These are phyloP conservation scores for Malurus alboscapulatus DNA, from an alignment of 2,113 vertebrate genomes.

Conservation along the genomic window DNA sequence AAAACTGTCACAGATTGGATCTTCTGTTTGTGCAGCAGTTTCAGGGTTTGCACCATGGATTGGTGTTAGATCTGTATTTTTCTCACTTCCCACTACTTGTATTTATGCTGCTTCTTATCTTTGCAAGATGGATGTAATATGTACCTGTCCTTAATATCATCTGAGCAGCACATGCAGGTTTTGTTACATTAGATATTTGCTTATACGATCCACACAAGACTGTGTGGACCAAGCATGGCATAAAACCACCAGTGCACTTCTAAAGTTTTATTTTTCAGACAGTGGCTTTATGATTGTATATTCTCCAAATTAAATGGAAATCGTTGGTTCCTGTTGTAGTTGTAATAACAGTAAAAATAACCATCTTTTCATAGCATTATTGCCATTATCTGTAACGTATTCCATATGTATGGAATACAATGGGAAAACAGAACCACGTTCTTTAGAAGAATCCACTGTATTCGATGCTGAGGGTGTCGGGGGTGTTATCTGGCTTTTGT, in stretches of 20 bases:
- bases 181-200: background rate
- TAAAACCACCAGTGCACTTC: background rate
- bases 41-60: background rate
- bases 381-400: background rate
- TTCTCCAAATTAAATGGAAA: background rate
- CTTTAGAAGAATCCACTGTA: background rate
- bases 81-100: background rate
- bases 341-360: background rate
- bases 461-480: background rate
- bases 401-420: background rate
- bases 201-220: background rate
- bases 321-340: background rate
- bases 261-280: background rate
- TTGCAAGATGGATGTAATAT: background rate
- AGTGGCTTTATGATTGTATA: background rate
- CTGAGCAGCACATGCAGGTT: background rate
- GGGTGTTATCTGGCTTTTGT: background rate
- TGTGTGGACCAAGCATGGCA: background rate
- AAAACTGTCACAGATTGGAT: background rate
- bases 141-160: background rate
- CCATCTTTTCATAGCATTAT: background rate
- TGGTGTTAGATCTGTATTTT: constrained; percentile 37
- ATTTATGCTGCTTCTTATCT: background rate
- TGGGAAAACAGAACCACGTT: background rate
- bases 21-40: background rate